These are phyloP conservation scores for Leuctra nigra DNA, from an alignment of 2,888 invertebrate species.

Conservation along the genomic window DNA sequence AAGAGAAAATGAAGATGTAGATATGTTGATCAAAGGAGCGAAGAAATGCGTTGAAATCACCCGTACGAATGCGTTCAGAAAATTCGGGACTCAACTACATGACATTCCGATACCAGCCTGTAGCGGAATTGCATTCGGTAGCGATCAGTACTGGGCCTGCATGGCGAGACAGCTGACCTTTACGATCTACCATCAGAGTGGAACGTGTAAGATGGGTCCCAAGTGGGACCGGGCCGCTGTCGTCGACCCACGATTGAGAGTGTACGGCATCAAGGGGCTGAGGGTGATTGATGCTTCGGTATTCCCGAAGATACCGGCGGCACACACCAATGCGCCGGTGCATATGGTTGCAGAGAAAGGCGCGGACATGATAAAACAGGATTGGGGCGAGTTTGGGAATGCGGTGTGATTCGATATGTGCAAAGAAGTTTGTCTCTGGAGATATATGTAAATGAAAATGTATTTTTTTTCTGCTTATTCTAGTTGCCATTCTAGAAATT, in stretches of 20 bases:
- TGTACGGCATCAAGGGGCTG: too few relatives aligned
- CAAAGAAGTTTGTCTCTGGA: too few relatives aligned
- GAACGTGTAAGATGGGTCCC: constrained; percentile 61
- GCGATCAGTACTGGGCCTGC: constrained; percentile 62
- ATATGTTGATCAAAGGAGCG: constrained; percentile 54
- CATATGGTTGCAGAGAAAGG: constrained; percentile 80
- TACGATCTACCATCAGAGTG: constrained; percentile 62
- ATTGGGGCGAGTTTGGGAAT: too few relatives aligned
- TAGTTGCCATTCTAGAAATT: too few relatives aligned
- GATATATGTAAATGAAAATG: too few relatives aligned
- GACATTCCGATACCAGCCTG: too few relatives aligned
- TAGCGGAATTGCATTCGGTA: constrained; percentile 48
- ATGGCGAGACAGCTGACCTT: constrained; percentile 57
- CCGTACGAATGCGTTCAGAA: too few relatives aligned
- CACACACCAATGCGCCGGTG: constrained; percentile 68
- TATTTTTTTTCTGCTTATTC: too few relatives aligned
- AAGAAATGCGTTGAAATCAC: too few relatives aligned
- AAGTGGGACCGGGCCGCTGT: constrained; percentile 51
- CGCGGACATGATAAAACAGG: too few relatives aligned
- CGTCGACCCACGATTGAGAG: constrained; percentile 53
- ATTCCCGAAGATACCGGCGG: constrained; percentile 69
- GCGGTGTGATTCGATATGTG: too few relatives aligned
- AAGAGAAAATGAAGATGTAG: constrained; percentile 53
- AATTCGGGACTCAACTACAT: too few relatives aligned
- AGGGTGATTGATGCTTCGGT: constrained; percentile 72